These are phyloP conservation scores for Tetranychus piercei DNA, from an alignment of 2,888 invertebrate species.

Conservation along the genomic window DNA sequence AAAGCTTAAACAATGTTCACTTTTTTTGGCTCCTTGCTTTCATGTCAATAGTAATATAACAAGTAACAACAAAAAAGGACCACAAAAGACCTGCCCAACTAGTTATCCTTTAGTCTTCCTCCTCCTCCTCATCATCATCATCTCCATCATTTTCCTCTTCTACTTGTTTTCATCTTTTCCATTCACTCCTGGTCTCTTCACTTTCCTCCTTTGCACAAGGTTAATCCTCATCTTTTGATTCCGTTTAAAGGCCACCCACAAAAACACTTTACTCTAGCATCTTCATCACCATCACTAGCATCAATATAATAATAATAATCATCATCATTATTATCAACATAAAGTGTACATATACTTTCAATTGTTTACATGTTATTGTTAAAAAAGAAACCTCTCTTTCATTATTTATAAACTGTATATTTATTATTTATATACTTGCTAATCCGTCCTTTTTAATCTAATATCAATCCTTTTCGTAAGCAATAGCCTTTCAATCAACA, in stretches of 20 bases:
- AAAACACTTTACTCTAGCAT: not conserved
- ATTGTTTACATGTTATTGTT: not conserved
- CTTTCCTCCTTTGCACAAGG: not conserved
- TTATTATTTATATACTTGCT: not conserved
- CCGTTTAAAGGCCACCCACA: not conserved
- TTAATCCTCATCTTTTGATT: not conserved
- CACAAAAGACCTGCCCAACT: not conserved
- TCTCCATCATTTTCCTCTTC: not conserved
- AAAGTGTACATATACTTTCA: not conserved
- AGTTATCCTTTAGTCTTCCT: not conserved
- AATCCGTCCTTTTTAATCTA: not conserved
- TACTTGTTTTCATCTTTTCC: not conserved
- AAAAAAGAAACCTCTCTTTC: not conserved
- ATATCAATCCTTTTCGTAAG: not conserved
- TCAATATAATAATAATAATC: not conserved
- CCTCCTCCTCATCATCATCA: not conserved
- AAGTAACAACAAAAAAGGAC: not conserved
- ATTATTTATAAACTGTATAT: not conserved
- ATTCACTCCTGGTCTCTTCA: not conserved
- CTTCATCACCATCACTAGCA: not conserved
- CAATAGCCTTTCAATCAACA: not conserved
- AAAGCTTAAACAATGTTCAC: conserved; percentile 1
- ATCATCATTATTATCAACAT: not conserved
- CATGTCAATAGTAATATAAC: not conserved
- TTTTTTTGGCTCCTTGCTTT: not conserved